Conservation (phyloP, 1,140 invertebrate species). For the Bicyclus anynana region DNA sequence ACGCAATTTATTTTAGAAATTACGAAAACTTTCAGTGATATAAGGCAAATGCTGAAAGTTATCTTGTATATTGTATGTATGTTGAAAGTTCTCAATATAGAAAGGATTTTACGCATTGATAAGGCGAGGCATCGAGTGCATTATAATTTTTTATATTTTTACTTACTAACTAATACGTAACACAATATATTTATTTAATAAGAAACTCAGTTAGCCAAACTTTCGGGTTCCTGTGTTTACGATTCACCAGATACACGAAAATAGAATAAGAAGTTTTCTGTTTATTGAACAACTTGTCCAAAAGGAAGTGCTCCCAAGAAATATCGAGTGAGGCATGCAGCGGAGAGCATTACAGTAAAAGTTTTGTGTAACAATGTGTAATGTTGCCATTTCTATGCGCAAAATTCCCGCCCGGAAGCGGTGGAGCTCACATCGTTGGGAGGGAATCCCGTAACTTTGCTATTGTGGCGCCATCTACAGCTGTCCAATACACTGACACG, state of each 20-base stretch:
- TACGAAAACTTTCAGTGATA: too few relatives aligned
- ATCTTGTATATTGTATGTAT: too few relatives aligned
- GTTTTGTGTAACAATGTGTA: constrained; percentile 73
- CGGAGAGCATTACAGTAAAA: constrained; percentile 64
- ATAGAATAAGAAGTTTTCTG: constrained; percentile 42
- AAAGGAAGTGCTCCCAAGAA: constrained; percentile 49
- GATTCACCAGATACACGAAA: constrained; percentile 31
- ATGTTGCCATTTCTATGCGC: constrained; percentile 75
- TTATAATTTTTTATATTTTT: too few relatives aligned
- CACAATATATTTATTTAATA: too few relatives aligned
- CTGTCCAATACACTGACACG: constrained; percentile 67
- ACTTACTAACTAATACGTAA: too few relatives aligned
- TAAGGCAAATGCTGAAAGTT: too few relatives aligned
- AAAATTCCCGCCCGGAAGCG: constrained; percentile 61
- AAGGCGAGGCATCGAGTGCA: too few relatives aligned
- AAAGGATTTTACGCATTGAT: too few relatives aligned
- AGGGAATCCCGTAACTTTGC: constrained; percentile 49
- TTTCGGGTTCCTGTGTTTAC: constrained; percentile 23
- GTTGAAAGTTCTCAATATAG: too few relatives aligned
- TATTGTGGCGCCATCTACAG: constrained; percentile 72
- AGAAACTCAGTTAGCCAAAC: background rate
- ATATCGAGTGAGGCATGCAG: constrained; percentile 55
- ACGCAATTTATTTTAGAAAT: too few relatives aligned
- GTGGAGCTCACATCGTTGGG: constrained; percentile 40
- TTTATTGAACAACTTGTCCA: constrained; percentile 54